Percentiles rank a stretch among this genome's conserved stretches.
These are phyloP conservation scores for Nymphalis c-album DNA, from an alignment of 2,888 invertebrate genomes.

Conservation along the genomic window DNA sequence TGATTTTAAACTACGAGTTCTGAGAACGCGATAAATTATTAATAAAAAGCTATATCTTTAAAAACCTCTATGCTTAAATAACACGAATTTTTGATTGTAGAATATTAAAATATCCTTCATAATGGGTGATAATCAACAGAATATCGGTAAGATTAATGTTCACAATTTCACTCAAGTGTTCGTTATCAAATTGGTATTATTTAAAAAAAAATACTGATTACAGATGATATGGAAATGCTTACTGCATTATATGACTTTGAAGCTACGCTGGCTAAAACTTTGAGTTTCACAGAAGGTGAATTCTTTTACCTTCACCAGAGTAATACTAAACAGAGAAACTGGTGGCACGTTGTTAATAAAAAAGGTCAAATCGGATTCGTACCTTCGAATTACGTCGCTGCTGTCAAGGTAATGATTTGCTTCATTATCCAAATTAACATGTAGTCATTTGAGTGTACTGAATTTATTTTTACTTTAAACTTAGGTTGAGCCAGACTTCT, in stretches of 20 bases:
- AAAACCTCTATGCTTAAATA: not conserved
- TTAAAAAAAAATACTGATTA: conserved; percentile 42
- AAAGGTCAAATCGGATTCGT: conserved; percentile 92
- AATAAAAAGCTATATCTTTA: conserved; percentile 7
- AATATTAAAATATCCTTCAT: conserved; percentile 22
- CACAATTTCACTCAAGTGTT: not conserved
- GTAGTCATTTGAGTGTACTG: conserved; percentile 1
- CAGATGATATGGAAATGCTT: conserved; percentile 90
- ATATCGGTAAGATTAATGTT: conserved; percentile 42
- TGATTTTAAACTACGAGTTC: conserved; percentile 10
- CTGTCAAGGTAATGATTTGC: conserved; percentile 83
- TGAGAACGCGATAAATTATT: conserved; percentile 12
- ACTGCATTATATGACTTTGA: conserved; percentile 92
- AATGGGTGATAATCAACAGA: conserved; percentile 58
- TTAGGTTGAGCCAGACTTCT: conserved; percentile 86
- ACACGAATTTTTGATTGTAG: not conserved
- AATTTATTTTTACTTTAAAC: conserved; percentile 18
- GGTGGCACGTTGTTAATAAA: conserved; percentile 94
- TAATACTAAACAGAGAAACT: conserved; percentile 89
- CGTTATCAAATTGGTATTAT: not conserved
- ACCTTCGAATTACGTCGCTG: conserved; percentile 92
- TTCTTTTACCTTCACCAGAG: conserved; percentile 90
- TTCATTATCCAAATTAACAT: conserved; percentile 30
- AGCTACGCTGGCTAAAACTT: conserved; percentile 90
- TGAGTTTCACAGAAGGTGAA: conserved; percentile 90